Conservation (phyloP, 2,113 vertebrate genomes). For the Heterochromis multidens region DNA sequence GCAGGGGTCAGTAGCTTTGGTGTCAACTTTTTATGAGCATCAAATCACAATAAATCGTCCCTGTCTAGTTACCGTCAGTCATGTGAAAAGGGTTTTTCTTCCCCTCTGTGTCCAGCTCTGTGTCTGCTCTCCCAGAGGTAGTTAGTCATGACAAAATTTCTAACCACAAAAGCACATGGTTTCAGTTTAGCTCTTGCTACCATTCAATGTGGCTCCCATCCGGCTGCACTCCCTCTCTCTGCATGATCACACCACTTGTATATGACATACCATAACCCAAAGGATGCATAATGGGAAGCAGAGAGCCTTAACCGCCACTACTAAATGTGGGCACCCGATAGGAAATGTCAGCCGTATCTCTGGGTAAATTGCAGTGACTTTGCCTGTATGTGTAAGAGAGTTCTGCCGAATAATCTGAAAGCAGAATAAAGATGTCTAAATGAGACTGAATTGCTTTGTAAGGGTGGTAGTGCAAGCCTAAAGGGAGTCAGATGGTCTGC, state of each 20-base stretch:
- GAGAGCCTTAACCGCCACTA: constrained; percentile 20
- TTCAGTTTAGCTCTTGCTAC: constrained; percentile 70
- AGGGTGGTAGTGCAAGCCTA: neutral
- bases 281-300: constrained; percentile 51
- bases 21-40: constrained; percentile 47
- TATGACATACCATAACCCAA: constrained; percentile 39
- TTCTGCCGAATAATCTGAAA: neutral
- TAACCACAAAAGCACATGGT: constrained; percentile 71
- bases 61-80: constrained; percentile 57
- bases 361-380: constrained; percentile 16
- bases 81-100: constrained; percentile 40
- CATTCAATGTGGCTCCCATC: constrained; percentile 63
- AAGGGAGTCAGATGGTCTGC: constrained; percentile 16
- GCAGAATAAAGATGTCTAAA: neutral
- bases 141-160: constrained; percentile 66
- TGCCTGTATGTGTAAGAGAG: neutral
- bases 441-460: neutral
- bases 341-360: constrained; percentile 47
- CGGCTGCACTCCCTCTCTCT: constrained; percentile 24
- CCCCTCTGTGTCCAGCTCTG: constrained; percentile 23
- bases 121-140: constrained; percentile 49
- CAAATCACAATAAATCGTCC: constrained; percentile 54
- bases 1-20: constrained; percentile 35
- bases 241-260: constrained; percentile 33
- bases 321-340: constrained; percentile 31